These are phyloP conservation scores for Erebia aethiops DNA, from an alignment of 2,888 invertebrate species.

Conservation along the genomic window DNA sequence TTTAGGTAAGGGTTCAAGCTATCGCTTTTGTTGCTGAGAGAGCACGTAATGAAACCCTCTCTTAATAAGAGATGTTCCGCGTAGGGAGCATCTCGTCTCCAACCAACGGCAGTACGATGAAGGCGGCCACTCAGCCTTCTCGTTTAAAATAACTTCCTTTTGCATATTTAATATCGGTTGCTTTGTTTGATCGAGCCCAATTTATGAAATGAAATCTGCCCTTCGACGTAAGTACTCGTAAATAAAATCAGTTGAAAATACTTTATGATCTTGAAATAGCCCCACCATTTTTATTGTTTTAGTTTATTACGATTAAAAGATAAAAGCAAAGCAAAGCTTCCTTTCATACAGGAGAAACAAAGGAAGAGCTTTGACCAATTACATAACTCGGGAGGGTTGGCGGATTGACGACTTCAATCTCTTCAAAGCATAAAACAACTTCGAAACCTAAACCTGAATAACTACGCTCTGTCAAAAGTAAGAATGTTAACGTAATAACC, in stretches of 20 bases:
- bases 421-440: background rate
- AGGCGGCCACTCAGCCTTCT: conserved; percentile 55
- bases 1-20: too few relatives aligned
- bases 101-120: conserved; percentile 45
- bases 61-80: conserved; percentile 9
- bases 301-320: too few relatives aligned
- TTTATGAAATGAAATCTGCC: conserved; percentile 28
- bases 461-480: background rate
- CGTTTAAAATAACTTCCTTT: conserved; percentile 59
- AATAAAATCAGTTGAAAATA: background rate
- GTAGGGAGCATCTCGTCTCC: background rate
- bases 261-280: background rate
- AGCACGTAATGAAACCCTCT: conserved; percentile 1
- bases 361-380: background rate
- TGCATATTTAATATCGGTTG: conserved; percentile 65
- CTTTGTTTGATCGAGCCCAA: conserved; percentile 49
- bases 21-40: background rate
- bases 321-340: conserved; percentile 21
- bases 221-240: background rate
- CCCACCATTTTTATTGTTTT: background rate
- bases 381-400: background rate
- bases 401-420: background rate
- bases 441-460: background rate
- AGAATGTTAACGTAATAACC: conserved; percentile 6
- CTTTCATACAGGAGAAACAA: background rate